Evolutionary conservation across 2,113 vertebrate genomes (phyloP).

Genomic region (Thymallus thymallus): DNA sequence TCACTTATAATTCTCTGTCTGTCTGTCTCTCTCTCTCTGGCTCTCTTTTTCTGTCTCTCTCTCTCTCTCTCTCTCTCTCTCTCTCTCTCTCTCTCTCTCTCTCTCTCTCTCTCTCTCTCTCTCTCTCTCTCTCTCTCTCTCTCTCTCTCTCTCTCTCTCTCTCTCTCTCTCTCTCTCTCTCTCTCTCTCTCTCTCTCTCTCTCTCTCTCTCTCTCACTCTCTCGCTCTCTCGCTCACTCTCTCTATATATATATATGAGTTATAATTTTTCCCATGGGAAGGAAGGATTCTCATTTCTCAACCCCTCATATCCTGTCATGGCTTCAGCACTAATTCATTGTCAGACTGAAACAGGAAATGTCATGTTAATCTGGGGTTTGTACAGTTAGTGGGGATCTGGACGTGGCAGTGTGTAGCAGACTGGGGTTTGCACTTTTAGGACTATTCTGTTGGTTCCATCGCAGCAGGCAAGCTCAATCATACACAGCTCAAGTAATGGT

Average conservation of each 20-base stretch:
- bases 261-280: slow-evolving; percentile 12
- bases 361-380: slow-evolving; percentile 28
- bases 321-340: slow-evolving; percentile 43
- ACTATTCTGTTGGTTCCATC: too few relatives aligned
- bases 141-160: too few relatives aligned
- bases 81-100: too few relatives aligned
- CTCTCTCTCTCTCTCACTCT: too few relatives aligned
- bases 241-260: not conserved
- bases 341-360: slow-evolving; percentile 46
- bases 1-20: slow-evolving; percentile 76
- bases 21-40: slow-evolving; percentile 52
- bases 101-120: too few relatives aligned
- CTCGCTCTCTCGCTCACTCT: slow-evolving; percentile 61
- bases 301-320: slow-evolving; percentile 8
- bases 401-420: slow-evolving; percentile 17
- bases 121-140: too few relatives aligned
- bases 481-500: too few relatives aligned
- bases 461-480: too few relatives aligned
- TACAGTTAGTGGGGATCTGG: not conserved
- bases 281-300: slow-evolving; percentile 40
- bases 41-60: slow-evolving; percentile 34
- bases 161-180: too few relatives aligned
- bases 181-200: too few relatives aligned
- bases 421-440: too few relatives aligned
- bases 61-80: too few relatives aligned